phyloP scores from a whole-genome alignment of 1,140 invertebrate species.

The Ostrea denselamellosa region DNA sequence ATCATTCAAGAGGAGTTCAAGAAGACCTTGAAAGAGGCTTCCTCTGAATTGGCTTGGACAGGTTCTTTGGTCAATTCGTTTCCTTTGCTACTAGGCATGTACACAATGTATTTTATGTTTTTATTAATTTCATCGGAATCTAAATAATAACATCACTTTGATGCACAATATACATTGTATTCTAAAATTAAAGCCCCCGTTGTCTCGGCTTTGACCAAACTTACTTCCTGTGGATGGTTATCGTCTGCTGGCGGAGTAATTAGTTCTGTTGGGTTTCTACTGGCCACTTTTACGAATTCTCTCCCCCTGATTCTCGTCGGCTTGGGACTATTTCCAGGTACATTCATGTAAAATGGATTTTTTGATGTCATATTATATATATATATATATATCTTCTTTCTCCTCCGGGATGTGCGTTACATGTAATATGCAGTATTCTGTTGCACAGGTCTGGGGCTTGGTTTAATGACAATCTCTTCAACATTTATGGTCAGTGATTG shows the following conservation, averaged over 20 bases:
- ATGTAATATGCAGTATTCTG: background rate
- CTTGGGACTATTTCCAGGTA: constrained; percentile 5
- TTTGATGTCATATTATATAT: background rate
- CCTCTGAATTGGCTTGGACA: background rate
- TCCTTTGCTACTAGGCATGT: constrained; percentile 1
- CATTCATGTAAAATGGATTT: background rate
- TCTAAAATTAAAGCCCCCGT: background rate
- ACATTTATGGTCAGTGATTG: constrained; percentile 7
- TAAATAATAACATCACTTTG: too few relatives aligned
- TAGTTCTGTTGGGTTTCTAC: background rate
- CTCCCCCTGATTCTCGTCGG: background rate
- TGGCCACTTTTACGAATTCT: background rate
- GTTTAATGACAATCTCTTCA: background rate
- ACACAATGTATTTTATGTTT: background rate
- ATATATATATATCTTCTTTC: background rate
- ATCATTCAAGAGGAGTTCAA: background rate
- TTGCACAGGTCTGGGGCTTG: background rate
- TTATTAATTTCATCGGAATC: background rate
- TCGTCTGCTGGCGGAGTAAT: constrained; percentile 6
- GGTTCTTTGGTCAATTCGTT: background rate
- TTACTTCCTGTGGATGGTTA: background rate
- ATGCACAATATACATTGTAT: background rate
- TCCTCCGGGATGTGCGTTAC: too few relatives aligned
- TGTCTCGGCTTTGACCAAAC: background rate
- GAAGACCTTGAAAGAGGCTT: background rate